Base-by-base conservation (phyloP, 2,797 vertebrate genomes). In the Phataginus tricuspis region DNA sequence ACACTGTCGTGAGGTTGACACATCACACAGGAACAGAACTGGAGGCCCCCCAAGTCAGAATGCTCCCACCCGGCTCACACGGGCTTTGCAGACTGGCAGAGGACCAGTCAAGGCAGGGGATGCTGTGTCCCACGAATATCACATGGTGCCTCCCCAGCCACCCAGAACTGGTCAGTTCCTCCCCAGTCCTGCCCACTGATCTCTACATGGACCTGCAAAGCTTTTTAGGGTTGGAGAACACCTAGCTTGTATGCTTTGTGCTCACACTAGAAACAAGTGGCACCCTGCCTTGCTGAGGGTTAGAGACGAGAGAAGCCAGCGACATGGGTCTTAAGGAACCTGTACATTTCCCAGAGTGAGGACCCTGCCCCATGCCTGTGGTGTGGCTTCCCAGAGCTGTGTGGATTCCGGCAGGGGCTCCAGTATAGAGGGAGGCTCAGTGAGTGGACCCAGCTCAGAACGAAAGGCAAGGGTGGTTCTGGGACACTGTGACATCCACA, bases 11-110 rank as follows among this genome's bases (percentile, higher is more conserved):
- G 82, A 19, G 71, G 69, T 79, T 82, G 85, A 78, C 39, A 89
- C 92, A 95, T 95, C 77, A 78, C 78, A 59, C 96, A 96, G 93
- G 96, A 95, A 95, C 92, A 88, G 59, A 68, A 90, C 90, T 90
- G 49, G 97, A 31, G 45, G 45, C 45, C 45, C 45, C 45, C 45
- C 45, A 45, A 45, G 45, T 15, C 90, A 21, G 77, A 90, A 94
- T 71, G 63, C 77, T 95, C 85, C 42, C 64, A 4, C 29, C 23
- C 7, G 19, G 29, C 39, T 95, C 97, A 86, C 83, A 85, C 55
- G 90, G 94, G 7, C 64, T 97, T 92, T 93, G 75, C n/a, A 74
- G n/a, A 80, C 91, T 57, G n/a, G 42, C 39, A 42, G 23, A 83
- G 63, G 91, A 77, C 68, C 95, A 92, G 82, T 86, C 55, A 21